Conservation (phyloP, 2,888 invertebrate genomes). For the Dasypogon diadema region DNA sequence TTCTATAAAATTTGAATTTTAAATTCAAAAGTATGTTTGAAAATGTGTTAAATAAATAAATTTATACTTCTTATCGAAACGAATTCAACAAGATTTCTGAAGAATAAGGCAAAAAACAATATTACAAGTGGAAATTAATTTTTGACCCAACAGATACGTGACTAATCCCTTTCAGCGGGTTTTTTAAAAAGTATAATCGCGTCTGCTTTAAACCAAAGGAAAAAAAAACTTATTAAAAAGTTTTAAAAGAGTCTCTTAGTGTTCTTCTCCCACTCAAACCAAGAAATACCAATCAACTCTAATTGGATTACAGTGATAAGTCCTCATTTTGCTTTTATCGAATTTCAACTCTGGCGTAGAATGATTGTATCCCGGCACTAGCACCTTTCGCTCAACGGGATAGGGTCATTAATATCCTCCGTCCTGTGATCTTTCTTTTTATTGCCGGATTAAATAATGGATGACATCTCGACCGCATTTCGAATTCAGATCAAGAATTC, state of each 20-base stretch:
- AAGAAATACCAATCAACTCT: slow-evolving; percentile 44
- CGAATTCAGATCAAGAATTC: slow-evolving; percentile 52
- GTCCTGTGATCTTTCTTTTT: slow-evolving; percentile 50
- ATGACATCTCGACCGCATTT: slow-evolving; percentile 50
- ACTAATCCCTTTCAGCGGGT: neutral
- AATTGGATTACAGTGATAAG: slow-evolving; percentile 45
- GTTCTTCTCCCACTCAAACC: neutral
- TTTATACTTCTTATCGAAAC: too few relatives aligned
- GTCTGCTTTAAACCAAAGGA: slow-evolving; percentile 10
- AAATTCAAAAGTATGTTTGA: too few relatives aligned
- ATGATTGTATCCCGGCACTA: neutral
- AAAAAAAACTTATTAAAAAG: slow-evolving; percentile 30
- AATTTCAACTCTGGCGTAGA: slow-evolving; percentile 6
- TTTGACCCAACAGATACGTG: neutral
- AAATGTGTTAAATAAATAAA: too few relatives aligned
- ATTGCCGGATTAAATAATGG: slow-evolving; percentile 50
- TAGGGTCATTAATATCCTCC: slow-evolving; percentile 46
- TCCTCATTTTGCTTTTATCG: slow-evolving; percentile 39
- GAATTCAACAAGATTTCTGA: too few relatives aligned
- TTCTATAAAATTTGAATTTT: too few relatives aligned
- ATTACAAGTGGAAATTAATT: neutral
- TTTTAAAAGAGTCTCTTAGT: slow-evolving; percentile 29
- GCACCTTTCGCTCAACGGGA: slow-evolving; percentile 39
- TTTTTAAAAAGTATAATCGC: slow-evolving; percentile 10
- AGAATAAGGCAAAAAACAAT: too few relatives aligned